These are phyloP conservation scores for Lepidothrix coronata DNA, from an alignment of 2,113 vertebrate species.

Conservation along the genomic window DNA sequence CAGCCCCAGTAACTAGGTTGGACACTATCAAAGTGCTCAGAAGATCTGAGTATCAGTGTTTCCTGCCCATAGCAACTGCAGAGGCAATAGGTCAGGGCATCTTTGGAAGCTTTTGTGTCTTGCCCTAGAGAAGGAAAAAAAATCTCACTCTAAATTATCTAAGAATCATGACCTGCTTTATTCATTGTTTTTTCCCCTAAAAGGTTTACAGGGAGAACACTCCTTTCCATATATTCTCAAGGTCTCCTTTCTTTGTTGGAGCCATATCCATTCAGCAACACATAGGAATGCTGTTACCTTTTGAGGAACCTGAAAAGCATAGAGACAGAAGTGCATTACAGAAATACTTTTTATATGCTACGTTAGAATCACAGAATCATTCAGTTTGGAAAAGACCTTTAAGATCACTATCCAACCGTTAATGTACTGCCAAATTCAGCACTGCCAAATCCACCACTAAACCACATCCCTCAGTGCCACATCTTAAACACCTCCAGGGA, in stretches of 20 bases:
- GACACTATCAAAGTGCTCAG: background rate
- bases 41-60: background rate
- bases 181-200: background rate
- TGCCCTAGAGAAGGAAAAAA: background rate
- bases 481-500: background rate
- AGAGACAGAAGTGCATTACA: background rate
- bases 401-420: background rate
- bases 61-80: conserved; percentile 4
- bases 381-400: background rate
- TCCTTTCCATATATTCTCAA: background rate
- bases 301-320: background rate
- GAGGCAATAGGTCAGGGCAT: background rate
- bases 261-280: background rate
- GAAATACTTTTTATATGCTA: background rate
- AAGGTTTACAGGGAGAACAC: background rate
- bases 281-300: background rate
- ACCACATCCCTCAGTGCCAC: background rate
- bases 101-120: background rate
- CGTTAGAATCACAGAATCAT: background rate
- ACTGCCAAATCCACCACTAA: background rate
- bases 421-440: background rate
- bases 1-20: background rate
- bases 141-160: background rate
- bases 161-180: background rate
- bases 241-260: background rate